A percentile compares a stretch with the other conserved stretches of the same genome.
phyloP scores from a whole-genome alignment of 2,113 vertebrate genomes.

The Bubo blakistoni region DNA sequence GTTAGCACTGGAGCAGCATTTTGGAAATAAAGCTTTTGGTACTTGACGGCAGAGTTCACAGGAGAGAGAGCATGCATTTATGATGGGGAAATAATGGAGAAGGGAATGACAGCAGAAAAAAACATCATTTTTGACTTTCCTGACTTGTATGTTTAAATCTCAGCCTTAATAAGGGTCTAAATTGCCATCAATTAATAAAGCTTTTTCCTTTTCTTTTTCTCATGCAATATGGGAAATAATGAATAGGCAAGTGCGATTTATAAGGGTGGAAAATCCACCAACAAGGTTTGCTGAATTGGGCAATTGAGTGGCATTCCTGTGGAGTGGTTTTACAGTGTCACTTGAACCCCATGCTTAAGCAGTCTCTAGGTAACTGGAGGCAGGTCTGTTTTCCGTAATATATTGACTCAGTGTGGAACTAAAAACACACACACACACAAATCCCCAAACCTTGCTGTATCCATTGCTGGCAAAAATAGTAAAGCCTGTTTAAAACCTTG shows the following conservation, averaged over 20 bases:
- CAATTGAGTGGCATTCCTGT: background rate
- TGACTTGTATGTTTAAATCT: constrained; percentile 8
- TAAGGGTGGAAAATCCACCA: background rate
- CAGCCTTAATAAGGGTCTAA: background rate
- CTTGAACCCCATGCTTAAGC: background rate
- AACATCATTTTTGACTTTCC: background rate
- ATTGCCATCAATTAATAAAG: background rate
- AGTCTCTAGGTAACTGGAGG: constrained; percentile 9
- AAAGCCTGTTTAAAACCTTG: background rate
- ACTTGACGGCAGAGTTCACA: background rate
- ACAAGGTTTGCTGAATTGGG: background rate
- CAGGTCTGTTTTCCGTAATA: constrained; percentile 42
- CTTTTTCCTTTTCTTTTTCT: background rate
- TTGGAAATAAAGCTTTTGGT: background rate
- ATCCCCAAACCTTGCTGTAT: background rate
- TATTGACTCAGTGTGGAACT: constrained; percentile 14
- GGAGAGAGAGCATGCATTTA: background rate
- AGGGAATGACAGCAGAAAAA: background rate
- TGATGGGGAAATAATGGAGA: background rate
- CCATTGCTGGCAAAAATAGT: constrained; percentile 1
- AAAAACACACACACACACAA: background rate
- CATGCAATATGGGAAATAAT: background rate
- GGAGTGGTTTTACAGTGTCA: constrained; percentile 12
- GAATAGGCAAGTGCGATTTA: background rate
- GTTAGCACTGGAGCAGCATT: background rate